Percentiles rank a stretch among this genome's conserved stretches.
Evolutionary conservation across 30 jellyfish, hydroid and myxozoan species (phyloP).

Genomic region (Sanderia malayensis): DNA sequence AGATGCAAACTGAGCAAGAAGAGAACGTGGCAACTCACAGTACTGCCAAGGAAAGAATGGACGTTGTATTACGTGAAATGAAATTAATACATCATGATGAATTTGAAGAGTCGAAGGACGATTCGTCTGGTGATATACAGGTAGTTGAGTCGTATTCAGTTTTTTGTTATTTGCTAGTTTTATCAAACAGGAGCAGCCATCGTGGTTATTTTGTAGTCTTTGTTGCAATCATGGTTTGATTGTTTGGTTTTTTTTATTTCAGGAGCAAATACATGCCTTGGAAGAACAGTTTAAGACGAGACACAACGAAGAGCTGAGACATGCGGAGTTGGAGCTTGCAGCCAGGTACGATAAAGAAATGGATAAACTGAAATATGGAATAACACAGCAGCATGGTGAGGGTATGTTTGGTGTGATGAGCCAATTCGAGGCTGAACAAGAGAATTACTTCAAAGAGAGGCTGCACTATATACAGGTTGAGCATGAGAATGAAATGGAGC

Average conservation of each 20-base stretch:
- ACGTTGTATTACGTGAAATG: conserved; percentile 51
- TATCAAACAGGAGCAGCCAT: too few species aligned
- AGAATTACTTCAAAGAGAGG: conserved; percentile 57
- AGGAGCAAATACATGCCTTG: conserved; percentile 22
- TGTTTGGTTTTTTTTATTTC: too few species aligned
- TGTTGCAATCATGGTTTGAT: too few species aligned
- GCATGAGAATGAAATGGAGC: conserved; percentile 42
- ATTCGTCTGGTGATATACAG: too few species aligned
- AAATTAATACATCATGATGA: neutral
- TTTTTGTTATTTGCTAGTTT: too few species aligned
- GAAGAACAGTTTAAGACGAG: conserved; percentile 22
- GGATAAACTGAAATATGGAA: conserved; percentile 47
- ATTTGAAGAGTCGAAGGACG: too few species aligned
- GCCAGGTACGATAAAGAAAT: conserved; percentile 42
- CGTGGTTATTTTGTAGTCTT: too few species aligned
- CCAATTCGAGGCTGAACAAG: conserved; percentile 58
- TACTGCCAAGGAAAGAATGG: conserved; percentile 34
- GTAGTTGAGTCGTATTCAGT: too few species aligned
- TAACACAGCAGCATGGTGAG: conserved; percentile 51
- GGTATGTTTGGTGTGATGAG: conserved; percentile 47
- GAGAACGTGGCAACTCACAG: neutral
- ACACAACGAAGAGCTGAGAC: conserved; percentile 35
- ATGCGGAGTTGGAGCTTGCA: conserved; percentile 36
- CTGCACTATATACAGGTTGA: conserved; percentile 48
- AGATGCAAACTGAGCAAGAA: conserved; percentile 26